Percentiles rank a stretch among this genome's conserved stretches.
Evolutionary conservation across 2,113 vertebrate genomes (phyloP).

Genomic region (Pogona vitticeps): DNA sequence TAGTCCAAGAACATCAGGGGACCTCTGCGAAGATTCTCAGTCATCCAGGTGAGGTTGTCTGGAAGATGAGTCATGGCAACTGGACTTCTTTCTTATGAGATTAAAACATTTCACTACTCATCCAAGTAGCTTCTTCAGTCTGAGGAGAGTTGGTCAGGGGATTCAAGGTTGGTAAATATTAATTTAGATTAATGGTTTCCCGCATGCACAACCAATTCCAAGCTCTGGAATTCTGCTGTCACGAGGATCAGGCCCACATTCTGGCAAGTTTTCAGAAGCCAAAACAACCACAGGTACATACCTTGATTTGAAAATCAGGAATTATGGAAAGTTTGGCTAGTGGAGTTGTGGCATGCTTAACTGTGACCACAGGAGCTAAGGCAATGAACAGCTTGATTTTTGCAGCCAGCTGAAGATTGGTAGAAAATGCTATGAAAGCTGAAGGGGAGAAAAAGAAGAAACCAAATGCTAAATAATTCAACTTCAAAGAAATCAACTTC

Average conservation of each 20-base stretch:
- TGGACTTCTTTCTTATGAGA: too few species aligned
- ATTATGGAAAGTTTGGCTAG: constrained; percentile 79
- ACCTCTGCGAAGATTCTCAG: too few species aligned
- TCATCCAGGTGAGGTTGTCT: too few species aligned
- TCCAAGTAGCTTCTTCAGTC: too few species aligned
- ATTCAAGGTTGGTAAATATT: too few species aligned
- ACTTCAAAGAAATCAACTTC: not conserved
- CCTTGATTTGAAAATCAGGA: constrained; percentile 82
- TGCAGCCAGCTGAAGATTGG: constrained; percentile 83
- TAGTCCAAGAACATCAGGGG: not conserved
- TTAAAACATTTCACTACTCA: too few species aligned
- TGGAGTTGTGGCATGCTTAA: constrained; percentile 76
- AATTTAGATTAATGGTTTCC: not conserved
- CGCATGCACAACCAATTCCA: not conserved
- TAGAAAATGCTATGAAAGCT: constrained; percentile 92
- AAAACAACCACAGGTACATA: constrained; percentile 51
- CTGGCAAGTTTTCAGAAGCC: not conserved
- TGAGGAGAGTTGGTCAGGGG: too few species aligned
- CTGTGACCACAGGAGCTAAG: constrained; percentile 85
- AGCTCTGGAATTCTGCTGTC: not conserved
- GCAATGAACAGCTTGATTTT: constrained; percentile 88
- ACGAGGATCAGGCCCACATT: not conserved
- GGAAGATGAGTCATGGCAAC: too few species aligned
- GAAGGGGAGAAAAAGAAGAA: not conserved
- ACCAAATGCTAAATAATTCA: not conserved